A percentile compares a stretch with the other conserved stretches of the same genome.
Conservation (phyloP, 2,888 invertebrate species). For the Melanostoma mellinum region DNA sequence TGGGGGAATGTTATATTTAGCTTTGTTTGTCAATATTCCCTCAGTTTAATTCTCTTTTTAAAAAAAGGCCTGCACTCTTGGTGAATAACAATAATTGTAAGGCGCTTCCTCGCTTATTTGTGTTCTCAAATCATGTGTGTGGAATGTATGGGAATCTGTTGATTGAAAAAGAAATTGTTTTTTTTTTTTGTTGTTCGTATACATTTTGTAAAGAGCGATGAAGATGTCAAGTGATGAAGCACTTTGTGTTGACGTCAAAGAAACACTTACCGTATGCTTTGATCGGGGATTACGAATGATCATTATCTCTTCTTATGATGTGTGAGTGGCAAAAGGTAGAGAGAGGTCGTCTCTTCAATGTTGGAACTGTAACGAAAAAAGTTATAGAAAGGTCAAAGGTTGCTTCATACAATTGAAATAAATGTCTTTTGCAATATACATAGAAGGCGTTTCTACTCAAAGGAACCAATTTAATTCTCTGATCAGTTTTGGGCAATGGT, state of each 20-base stretch:
- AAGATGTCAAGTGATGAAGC: constrained; percentile 34
- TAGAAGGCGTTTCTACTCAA: too few relatives aligned
- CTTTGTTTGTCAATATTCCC: background rate
- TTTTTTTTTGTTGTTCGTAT: constrained; percentile 1
- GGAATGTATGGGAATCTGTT: constrained; percentile 40
- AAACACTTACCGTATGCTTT: constrained; percentile 59
- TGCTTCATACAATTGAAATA: background rate
- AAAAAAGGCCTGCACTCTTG: background rate
- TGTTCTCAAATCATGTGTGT: constrained; percentile 3
- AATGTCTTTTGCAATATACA: too few relatives aligned
- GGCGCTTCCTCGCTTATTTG: constrained; percentile 41
- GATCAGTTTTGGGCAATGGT: too few relatives aligned
- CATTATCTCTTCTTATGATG: constrained; percentile 2
- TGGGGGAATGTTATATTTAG: constrained; percentile 57
- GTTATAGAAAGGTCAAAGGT: constrained; percentile 41
- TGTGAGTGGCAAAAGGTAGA: background rate
- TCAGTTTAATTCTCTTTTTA: too few relatives aligned
- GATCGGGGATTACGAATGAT: constrained; percentile 35
- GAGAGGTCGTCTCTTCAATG: constrained; percentile 10
- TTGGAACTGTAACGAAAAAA: constrained; percentile 34
- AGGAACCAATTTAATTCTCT: too few relatives aligned
- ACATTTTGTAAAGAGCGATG: background rate
- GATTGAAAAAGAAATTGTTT: constrained; percentile 52
- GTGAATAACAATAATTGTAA: constrained; percentile 13
- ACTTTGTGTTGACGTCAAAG: constrained; percentile 18